phyloP scores from a whole-genome alignment of 2,888 invertebrate genomes.

The Parnassius orleans region DNA sequence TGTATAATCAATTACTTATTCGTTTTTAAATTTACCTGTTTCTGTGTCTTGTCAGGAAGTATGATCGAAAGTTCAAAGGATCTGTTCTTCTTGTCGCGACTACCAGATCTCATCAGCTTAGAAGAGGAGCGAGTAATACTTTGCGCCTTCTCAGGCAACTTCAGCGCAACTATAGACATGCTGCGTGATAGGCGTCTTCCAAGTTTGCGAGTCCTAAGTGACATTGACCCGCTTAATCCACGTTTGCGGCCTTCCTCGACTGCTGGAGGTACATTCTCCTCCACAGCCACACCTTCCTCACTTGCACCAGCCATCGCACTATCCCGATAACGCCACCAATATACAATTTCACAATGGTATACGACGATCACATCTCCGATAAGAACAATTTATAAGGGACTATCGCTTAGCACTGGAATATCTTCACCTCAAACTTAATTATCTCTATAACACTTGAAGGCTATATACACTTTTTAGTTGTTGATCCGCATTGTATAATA shows the following conservation, averaged over 20 bases:
- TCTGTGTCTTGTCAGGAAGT: constrained; percentile 84
- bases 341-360: constrained; percentile 46
- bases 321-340: constrained; percentile 48
- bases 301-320: constrained; percentile 74
- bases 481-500: constrained; percentile 59
- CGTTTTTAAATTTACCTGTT: constrained; percentile 73
- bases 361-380: constrained; percentile 71
- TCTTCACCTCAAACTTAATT: constrained; percentile 13
- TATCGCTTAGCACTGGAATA: constrained; percentile 33
- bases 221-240: constrained; percentile 73
- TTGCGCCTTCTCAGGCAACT: constrained; percentile 81
- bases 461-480: constrained; percentile 56
- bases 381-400: constrained; percentile 54
- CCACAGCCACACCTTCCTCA: constrained; percentile 59
- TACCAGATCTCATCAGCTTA: constrained; percentile 79
- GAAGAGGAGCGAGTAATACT: constrained; percentile 82
- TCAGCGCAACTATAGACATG: constrained; percentile 78
- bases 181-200: constrained; percentile 78
- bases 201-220: constrained; percentile 71
- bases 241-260: constrained; percentile 56
- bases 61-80: constrained; percentile 83
- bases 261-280: constrained; percentile 45
- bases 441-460: constrained; percentile 3
- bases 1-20: too few relatives aligned
- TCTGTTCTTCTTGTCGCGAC: constrained; percentile 80